Conservation (phyloP, 2,888 invertebrate genomes). For the Blera fallax region DNA sequence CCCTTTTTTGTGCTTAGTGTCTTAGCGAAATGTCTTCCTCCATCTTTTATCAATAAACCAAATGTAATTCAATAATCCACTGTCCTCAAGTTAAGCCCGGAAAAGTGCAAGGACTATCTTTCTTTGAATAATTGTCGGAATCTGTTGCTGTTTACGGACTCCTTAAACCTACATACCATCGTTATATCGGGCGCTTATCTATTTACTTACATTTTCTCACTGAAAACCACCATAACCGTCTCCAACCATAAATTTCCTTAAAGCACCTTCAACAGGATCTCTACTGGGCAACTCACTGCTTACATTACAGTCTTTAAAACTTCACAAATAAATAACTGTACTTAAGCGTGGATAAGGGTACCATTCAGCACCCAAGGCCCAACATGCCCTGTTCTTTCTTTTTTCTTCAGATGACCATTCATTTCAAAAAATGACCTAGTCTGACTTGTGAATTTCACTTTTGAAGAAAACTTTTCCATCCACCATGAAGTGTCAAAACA, state of each 20-base stretch:
- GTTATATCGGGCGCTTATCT: too few relatives aligned
- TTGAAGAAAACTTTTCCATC: constrained; percentile 24
- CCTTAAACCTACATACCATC: too few relatives aligned
- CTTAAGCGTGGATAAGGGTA: neutral
- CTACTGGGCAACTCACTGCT: neutral
- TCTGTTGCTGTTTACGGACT: too few relatives aligned
- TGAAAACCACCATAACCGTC: neutral
- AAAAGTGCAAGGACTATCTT: too few relatives aligned
- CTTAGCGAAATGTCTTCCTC: too few relatives aligned
- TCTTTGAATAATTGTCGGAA: too few relatives aligned
- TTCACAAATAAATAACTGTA: constrained; percentile 40
- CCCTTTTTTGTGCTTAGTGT: too few relatives aligned
- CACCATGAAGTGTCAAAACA: constrained; percentile 40
- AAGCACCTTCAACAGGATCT: neutral
- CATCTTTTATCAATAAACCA: too few relatives aligned
- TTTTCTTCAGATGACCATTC: constrained; percentile 23
- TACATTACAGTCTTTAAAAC: neutral
- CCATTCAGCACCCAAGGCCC: constrained; percentile 14
- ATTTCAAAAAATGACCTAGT: constrained; percentile 15
- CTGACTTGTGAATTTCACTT: constrained; percentile 66
- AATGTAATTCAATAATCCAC: too few relatives aligned
- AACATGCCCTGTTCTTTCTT: neutral
- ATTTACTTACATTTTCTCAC: too few relatives aligned
- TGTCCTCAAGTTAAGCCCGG: too few relatives aligned
- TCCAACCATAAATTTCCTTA: neutral